A percentile compares a stretch with the other conserved stretches of the same genome.
phyloP scores from a whole-genome alignment of 2,113 vertebrate species.

The Sinocyclocheilus anshuiensis region DNA sequence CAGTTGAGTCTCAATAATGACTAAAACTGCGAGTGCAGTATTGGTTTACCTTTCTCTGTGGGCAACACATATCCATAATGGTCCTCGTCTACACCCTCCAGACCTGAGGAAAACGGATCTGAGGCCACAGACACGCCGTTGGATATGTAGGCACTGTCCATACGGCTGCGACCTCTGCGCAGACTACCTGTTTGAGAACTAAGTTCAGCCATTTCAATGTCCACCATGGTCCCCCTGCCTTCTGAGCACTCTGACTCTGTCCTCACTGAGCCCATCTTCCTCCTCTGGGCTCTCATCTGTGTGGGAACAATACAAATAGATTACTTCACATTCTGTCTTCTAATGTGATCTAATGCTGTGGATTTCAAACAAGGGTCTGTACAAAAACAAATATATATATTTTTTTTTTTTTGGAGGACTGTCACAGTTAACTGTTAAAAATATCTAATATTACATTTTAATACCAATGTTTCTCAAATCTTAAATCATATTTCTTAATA shows the following conservation, averaged over 20 bases:
- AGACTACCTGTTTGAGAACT: slow-evolving; percentile 70
- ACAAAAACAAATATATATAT: too few relatives aligned
- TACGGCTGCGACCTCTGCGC: slow-evolving; percentile 72
- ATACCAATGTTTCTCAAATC: too few relatives aligned
- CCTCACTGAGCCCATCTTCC: slow-evolving; percentile 75
- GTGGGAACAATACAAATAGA: slow-evolving; percentile 1
- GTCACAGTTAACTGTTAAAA: too few relatives aligned
- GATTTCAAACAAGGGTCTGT: too few relatives aligned
- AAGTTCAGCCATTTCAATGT: slow-evolving; percentile 69
- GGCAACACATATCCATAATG: slow-evolving; percentile 86
- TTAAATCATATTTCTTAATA: too few relatives aligned
- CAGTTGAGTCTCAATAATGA: background rate
- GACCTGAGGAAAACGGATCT: slow-evolving; percentile 69
- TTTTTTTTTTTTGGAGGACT: too few relatives aligned
- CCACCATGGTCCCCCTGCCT: slow-evolving; percentile 76
- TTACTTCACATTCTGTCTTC: background rate
- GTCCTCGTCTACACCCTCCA: slow-evolving; percentile 79
- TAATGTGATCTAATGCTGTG: too few relatives aligned
- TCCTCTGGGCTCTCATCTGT: slow-evolving; percentile 73
- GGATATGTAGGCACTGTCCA: slow-evolving; percentile 76
- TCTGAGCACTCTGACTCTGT: slow-evolving; percentile 86
- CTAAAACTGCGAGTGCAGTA: background rate
- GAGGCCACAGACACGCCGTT: slow-evolving; percentile 75
- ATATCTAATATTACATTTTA: too few relatives aligned
- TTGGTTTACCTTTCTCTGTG: slow-evolving; percentile 73